Conservation (phyloP, 2,888 invertebrate species). For the Sarcophaga subvicina region DNA sequence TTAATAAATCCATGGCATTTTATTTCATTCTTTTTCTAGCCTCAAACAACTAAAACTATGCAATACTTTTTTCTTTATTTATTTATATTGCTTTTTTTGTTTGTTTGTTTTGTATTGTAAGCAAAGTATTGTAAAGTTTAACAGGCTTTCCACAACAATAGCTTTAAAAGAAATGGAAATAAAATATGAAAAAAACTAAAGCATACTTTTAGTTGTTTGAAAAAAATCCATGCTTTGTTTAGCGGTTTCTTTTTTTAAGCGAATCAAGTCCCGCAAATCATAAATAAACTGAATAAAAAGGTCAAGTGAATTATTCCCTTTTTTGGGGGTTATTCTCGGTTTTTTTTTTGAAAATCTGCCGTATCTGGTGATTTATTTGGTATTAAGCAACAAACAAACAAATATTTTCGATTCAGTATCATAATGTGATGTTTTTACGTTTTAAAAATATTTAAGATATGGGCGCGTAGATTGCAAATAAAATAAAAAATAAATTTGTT, state of each 20-base stretch:
- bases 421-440: too few relatives aligned
- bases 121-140: too few relatives aligned
- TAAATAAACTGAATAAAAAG: slow-evolving; percentile 39
- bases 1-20: background rate
- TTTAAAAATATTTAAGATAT: too few relatives aligned
- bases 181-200: slow-evolving; percentile 34
- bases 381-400: slow-evolving; percentile 32
- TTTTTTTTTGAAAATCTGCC: slow-evolving; percentile 51
- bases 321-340: background rate
- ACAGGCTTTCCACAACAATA: too few relatives aligned
- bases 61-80: too few relatives aligned
- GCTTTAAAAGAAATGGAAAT: background rate
- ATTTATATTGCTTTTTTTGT: too few relatives aligned
- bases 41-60: slow-evolving; percentile 11
- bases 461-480: too few relatives aligned
- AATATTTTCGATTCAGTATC: too few relatives aligned
- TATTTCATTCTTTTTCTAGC: too few relatives aligned
- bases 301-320: slow-evolving; percentile 47
- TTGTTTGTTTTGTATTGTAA: too few relatives aligned
- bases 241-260: background rate
- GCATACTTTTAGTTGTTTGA: slow-evolving; percentile 33
- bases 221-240: slow-evolving; percentile 45
- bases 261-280: slow-evolving; percentile 48
- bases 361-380: slow-evolving; percentile 65
- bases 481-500: too few relatives aligned